Evolutionary conservation across 2,113 vertebrate species (phyloP), one percentile per base, ranked within the genome.

Genomic region (Daubentonia madagascariensis): DNA sequence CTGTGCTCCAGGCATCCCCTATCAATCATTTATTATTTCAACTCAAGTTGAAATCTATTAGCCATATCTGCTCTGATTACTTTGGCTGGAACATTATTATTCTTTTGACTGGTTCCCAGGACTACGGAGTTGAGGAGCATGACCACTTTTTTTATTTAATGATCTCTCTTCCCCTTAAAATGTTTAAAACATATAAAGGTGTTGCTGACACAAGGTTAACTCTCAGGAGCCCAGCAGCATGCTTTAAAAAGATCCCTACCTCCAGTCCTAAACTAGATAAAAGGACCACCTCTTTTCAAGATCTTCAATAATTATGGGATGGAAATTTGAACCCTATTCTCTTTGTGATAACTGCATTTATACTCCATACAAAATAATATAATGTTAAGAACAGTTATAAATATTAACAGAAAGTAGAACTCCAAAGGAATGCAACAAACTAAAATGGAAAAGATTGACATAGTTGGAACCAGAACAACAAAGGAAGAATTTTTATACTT

Each of bases 21-120:
- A 98, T 98, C 97, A 94, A 97, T 98, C 98, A 98, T 94, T 95
- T 97, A 80, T 96, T 97, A 80, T 97, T 96, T 97, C 98, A 92
- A 95, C 85, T 89, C 52, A 88, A 50, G 87, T 98, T 98, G 95
- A 97, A 98, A 98, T 97, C 97, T 97, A 98, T 98, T 98, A 98
- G 97, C 97, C 80, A 85, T 96, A 98, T 97, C 94, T 96, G 65
- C 92, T 98, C 95, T 96, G 97, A 97, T 97, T 97, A 96, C 94
- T 95, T 96, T 96, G 96, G 96, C 94, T 94, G 70, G 76, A 95
- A 94, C 96, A 92, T 92, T 96, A 94, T 97, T 98, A 97, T 93
- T 97, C 85, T 94, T 97, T 57, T 97, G 84, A 95, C 95, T 93
- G 80, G 93, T 91, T 98, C 97, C 92, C 95, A 96, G 93, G 61